Percentiles rank a stretch among this genome's conserved stretches.
Conservation (phyloP, 2,113 vertebrate genomes). For the Pituophis catenifer region DNA sequence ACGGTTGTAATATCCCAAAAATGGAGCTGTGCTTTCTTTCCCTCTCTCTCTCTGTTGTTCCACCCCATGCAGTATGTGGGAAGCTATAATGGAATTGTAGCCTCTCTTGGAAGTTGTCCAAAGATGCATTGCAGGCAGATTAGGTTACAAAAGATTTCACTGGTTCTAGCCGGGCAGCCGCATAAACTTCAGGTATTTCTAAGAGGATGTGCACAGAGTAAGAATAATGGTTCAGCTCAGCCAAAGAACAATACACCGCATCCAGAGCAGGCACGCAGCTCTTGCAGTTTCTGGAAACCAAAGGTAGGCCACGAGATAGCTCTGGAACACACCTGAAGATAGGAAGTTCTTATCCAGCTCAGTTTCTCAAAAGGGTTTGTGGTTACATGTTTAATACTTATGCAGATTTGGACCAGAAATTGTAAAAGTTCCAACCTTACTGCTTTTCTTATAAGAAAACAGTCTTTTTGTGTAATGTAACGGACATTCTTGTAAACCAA, state of each 20-base stretch:
- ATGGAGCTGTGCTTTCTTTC: background rate
- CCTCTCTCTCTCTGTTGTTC: too few species aligned
- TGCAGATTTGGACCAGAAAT: background rate
- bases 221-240: background rate
- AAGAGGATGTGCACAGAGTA: background rate
- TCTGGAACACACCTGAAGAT: background rate
- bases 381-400: background rate
- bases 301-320: background rate
- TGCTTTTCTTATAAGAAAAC: background rate
- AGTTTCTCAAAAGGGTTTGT: background rate
- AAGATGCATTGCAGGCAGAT: background rate
- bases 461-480: background rate
- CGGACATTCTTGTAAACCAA: background rate
- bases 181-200: background rate
- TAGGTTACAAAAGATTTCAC: background rate
- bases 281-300: background rate
- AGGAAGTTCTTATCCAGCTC: background rate
- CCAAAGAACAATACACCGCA: background rate
- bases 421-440: background rate
- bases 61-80: background rate
- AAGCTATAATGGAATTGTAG: background rate
- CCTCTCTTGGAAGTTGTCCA: background rate
- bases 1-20: too few species aligned
- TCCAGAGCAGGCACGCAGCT: background rate
- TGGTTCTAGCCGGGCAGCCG: background rate